Evolutionary conservation across 2,797 vertebrate species (phyloP), one percentile per base, ranked within the genome.

Genomic region (Urosaurus nigricauda): DNA sequence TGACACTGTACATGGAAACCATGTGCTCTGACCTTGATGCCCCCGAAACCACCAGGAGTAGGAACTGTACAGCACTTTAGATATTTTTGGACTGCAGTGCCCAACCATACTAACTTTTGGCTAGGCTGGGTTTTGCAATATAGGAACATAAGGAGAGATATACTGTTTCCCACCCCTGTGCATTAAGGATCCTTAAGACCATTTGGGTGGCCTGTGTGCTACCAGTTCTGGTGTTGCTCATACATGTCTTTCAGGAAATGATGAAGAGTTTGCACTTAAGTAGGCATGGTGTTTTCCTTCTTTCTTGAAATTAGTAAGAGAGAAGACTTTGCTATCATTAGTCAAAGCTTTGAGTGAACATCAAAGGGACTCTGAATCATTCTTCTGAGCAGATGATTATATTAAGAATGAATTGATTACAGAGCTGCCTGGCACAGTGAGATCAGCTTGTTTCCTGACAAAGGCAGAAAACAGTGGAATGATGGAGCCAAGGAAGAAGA

Each of bases 341-440:
- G 47, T 77, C 93, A 91, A 93, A 77, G 79, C 75, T 6, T 0
- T 2, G 0, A 35, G 81, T 84, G 92, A 93, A 71, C 87, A 91
- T 84, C 90, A 90, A 88, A 91, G 91, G 29, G 56, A 79, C 35
- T 9, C 24, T 91, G 84, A 87, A 26, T 79, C 1, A 0, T 2
- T 2, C 24, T 11, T 63, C 82, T 77, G 40, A 86, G 74, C 14
- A 87, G 85, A 91, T 12, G 2, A 89, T 26, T 75, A 53, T 75
- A 47, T 35, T 77, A 77, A 51, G 83, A 79, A 84, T 0, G 14
- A 90, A 60, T 17, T 24, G 56, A 71, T 58, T 70, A 71, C 11
- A 85, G 78, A 88, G 87, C 32, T 83, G 26, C 8, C 60, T 63
- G 79, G 87, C 35, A 74, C 32, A 47, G 70, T 74, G 63, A 73